These are phyloP conservation scores for Caenorhabditis tropicalis DNA, from an alignment of 1,140 invertebrate genomes.

Conservation along the genomic window DNA sequence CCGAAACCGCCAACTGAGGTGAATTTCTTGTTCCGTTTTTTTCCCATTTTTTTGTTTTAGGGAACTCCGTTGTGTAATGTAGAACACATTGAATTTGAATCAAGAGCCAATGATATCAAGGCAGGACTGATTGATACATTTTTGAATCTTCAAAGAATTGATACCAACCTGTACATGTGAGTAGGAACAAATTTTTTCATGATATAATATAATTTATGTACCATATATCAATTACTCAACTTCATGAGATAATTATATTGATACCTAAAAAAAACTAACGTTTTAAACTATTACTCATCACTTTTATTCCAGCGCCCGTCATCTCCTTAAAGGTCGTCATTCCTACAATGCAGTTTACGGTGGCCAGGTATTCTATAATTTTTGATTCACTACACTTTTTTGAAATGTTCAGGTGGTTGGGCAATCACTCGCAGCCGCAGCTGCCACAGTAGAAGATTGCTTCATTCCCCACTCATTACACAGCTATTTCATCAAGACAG, in stretches of 20 bases:
- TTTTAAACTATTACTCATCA: neutral
- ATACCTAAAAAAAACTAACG: no score
- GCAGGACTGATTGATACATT: slow-evolving; percentile 52
- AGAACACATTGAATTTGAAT: slow-evolving; percentile 40
- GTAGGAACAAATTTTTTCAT: no score
- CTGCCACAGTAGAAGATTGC: slow-evolving; percentile 60
- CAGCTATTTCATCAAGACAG: slow-evolving; percentile 67
- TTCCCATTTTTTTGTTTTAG: neutral
- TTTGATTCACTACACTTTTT: neutral
- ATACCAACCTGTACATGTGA: slow-evolving; percentile 55
- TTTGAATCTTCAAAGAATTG: slow-evolving; percentile 54
- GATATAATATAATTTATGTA: no score
- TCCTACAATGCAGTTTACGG: slow-evolving; percentile 57
- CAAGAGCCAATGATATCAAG: slow-evolving; percentile 45
- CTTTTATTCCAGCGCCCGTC: slow-evolving; percentile 49
- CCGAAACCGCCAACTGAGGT: slow-evolving; percentile 30
- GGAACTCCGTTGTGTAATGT: slow-evolving; percentile 40
- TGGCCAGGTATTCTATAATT: slow-evolving; percentile 40
- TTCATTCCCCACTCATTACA: slow-evolving; percentile 65
- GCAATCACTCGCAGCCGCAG: slow-evolving; percentile 63
- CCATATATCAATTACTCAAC: no score
- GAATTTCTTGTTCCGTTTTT: no score
- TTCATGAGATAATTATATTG: no score
- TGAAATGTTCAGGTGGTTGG: slow-evolving; percentile 37
- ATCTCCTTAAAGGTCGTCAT: slow-evolving; percentile 51